Conservation (phyloP, 2,797 vertebrate genomes). For the Echiichthys vipera region DNA sequence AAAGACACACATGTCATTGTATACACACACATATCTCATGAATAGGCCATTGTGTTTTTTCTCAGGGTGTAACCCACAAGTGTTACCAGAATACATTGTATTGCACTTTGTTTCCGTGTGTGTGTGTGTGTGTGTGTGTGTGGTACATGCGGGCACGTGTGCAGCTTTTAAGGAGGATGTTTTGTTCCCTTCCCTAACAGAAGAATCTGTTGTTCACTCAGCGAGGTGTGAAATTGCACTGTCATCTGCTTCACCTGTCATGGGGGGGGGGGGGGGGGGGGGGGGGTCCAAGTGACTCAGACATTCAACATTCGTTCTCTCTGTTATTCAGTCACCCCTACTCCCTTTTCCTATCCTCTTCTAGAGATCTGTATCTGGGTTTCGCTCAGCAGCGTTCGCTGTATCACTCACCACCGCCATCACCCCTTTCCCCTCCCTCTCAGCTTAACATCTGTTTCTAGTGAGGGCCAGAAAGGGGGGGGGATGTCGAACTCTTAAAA, state of each 20-base stretch:
- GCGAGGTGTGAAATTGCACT: slow-evolving; percentile 76
- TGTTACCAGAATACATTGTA: slow-evolving; percentile 35
- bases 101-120: slow-evolving; percentile 13
- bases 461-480: slow-evolving; percentile 63
- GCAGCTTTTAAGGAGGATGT: slow-evolving; percentile 47
- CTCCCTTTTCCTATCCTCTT: slow-evolving; percentile 21
- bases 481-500: slow-evolving; percentile 78
- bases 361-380: slow-evolving; percentile 59
- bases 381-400: slow-evolving; percentile 17
- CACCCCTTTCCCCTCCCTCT: slow-evolving; percentile 3
- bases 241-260: slow-evolving; percentile 76
- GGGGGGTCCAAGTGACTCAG: slow-evolving; percentile 10
- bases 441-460: slow-evolving; percentile 77
- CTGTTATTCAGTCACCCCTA: slow-evolving; percentile 32
- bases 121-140: slow-evolving; percentile 2
- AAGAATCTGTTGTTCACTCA: slow-evolving; percentile 63
- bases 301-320: slow-evolving; percentile 36
- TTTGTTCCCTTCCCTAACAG: slow-evolving; percentile 57
- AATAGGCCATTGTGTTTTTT: slow-evolving; percentile 48
- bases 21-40: slow-evolving; percentile 25
- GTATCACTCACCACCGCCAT: slow-evolving; percentile 34
- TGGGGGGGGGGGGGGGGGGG: not conserved
- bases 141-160: slow-evolving; percentile 12
- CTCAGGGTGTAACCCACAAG: slow-evolving; percentile 24
- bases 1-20: slow-evolving; percentile 23